A percentile compares a stretch with the other conserved stretches of the same genome.
Conservation (phyloP, 2,113 vertebrate genomes). For the Trematomus loennbergii region DNA sequence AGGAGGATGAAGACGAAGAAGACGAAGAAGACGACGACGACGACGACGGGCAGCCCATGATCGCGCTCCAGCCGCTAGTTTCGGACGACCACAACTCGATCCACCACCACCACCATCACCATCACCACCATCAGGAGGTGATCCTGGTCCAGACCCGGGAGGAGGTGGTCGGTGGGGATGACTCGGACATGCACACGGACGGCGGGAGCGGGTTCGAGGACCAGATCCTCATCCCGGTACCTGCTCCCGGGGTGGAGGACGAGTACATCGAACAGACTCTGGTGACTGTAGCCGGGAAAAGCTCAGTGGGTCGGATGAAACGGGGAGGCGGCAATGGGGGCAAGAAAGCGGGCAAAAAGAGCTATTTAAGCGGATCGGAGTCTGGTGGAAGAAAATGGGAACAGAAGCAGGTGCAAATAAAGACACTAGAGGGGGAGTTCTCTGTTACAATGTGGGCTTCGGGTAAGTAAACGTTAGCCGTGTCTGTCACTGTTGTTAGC, state of each 20-base stretch:
- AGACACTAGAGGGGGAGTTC: constrained; percentile 98
- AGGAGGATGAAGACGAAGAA: constrained; percentile 89
- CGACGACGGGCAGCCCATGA: constrained; percentile 94
- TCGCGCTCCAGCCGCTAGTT: constrained; percentile 95
- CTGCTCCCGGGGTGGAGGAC: constrained; percentile 92
- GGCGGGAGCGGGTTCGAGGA: constrained; percentile 91
- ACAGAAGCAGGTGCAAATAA: constrained; percentile 99
- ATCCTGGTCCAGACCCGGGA: constrained; percentile 98
- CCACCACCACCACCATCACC: constrained; percentile 92
- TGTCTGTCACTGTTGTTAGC: constrained; percentile 54
- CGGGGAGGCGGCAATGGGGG: constrained; percentile 89
- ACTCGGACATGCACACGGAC: constrained; percentile 92
- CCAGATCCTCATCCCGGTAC: constrained; percentile 97
- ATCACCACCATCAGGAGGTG: constrained; percentile 96
- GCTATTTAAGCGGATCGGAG: constrained; percentile 90
- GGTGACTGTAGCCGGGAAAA: constrained; percentile 94
- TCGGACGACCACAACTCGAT: constrained; percentile 91
- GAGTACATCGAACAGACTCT: constrained; percentile 97
- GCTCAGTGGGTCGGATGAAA: constrained; percentile 89
- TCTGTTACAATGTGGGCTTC: constrained; percentile 99
- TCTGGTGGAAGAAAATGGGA: constrained; percentile 95
- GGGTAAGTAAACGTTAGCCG: constrained; percentile 83
- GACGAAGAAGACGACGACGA: constrained; percentile 91
- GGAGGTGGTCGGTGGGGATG: constrained; percentile 97
- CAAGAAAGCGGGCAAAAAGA: constrained; percentile 96